A percentile compares a stretch with the other conserved stretches of the same genome.
These are phyloP conservation scores for Carapus acus DNA, from an alignment of 2,797 vertebrate genomes.

Conservation along the genomic window DNA sequence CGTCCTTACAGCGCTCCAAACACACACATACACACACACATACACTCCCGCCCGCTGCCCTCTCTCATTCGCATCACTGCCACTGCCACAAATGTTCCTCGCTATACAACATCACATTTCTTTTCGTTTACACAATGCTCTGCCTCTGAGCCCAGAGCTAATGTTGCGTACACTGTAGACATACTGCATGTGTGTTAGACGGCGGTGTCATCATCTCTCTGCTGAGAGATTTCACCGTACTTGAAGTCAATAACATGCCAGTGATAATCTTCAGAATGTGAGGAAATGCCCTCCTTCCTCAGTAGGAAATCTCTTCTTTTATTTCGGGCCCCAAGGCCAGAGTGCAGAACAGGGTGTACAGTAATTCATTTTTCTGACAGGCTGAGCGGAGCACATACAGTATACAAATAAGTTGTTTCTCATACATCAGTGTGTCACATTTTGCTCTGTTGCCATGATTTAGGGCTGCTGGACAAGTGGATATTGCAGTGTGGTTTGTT, in stretches of 20 bases:
- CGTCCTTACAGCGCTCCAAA: conserved; percentile 4
- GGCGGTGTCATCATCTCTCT: neutral
- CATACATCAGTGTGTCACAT: conserved; percentile 3
- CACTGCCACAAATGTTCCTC: neutral
- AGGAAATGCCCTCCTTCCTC: conserved; percentile 6
- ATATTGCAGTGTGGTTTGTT: conserved; percentile 6
- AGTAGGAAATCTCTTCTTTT: conserved; percentile 10
- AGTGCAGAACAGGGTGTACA: neutral
- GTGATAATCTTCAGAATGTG: conserved; percentile 5
- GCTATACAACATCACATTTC: conserved; percentile 1
- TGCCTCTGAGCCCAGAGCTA: conserved; percentile 1
- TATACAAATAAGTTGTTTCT: neutral
- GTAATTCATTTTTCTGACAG: conserved; percentile 13
- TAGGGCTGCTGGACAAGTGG: neutral
- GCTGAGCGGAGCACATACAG: conserved; percentile 2
- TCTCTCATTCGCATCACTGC: too few species aligned
- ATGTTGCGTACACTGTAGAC: neutral
- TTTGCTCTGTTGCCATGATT: neutral
- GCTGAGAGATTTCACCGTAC: neutral
- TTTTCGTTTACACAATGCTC: neutral
- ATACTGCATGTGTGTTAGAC: neutral
- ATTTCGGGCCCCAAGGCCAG: neutral
- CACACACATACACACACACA: too few species aligned
- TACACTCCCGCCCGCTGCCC: too few species aligned
- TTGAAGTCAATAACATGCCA: conserved; percentile 1